phyloP scores from a whole-genome alignment of 2,888 invertebrate genomes.

The Dioctria linearis region DNA sequence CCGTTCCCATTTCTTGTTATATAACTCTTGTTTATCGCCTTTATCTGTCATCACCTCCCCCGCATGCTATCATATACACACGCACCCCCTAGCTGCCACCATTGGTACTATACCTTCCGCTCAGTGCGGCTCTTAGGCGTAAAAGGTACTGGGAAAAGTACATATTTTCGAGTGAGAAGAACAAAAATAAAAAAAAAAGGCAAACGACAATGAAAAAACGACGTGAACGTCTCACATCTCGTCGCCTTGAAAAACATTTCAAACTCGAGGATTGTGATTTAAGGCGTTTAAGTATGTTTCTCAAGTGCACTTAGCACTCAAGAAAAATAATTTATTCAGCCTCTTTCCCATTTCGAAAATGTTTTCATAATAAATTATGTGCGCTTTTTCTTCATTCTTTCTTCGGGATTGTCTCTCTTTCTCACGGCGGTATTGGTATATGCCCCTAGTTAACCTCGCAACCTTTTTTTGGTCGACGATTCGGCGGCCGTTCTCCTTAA shows the following conservation, averaged over 20 bases:
- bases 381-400: constrained; percentile 25
- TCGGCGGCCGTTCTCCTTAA: background rate
- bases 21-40: constrained; percentile 37
- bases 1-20: too few species aligned
- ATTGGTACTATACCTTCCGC: constrained; percentile 22
- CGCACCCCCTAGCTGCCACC: background rate
- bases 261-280: constrained; percentile 58
- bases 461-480: constrained; percentile 22
- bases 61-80: too few species aligned
- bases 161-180: constrained; percentile 27
- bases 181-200: constrained; percentile 25
- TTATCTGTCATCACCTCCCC: constrained; percentile 26
- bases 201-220: constrained; percentile 30
- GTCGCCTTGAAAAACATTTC: constrained; percentile 53
- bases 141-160: constrained; percentile 12
- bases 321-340: constrained; percentile 58
- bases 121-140: background rate
- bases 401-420: background rate
- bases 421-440: background rate
- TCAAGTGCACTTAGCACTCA: constrained; percentile 57
- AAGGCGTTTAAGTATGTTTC: constrained; percentile 58
- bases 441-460: constrained; percentile 2
- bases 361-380: constrained; percentile 59
- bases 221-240: constrained; percentile 51
- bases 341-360: constrained; percentile 55